These are phyloP conservation scores for Etheostoma cragini DNA, from an alignment of 2,113 vertebrate genomes.

Conservation along the genomic window DNA sequence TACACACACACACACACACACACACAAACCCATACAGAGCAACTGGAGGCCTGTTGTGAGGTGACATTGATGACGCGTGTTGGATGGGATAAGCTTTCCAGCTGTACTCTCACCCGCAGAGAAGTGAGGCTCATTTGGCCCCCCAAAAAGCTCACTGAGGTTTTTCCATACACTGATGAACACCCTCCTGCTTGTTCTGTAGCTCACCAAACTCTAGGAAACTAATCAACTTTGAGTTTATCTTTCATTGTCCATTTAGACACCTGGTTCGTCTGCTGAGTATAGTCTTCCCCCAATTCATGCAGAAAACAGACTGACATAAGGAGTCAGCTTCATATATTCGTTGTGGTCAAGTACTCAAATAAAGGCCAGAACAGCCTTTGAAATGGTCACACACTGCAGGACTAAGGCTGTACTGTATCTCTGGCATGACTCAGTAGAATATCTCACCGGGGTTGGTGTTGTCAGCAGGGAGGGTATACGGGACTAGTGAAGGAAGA, in stretches of 20 bases:
- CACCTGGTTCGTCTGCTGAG: neutral
- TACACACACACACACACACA: slow-evolving; percentile 51
- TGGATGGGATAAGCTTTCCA: slow-evolving; percentile 78
- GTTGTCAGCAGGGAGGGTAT: too few species aligned
- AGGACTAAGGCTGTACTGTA: neutral
- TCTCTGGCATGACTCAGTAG: neutral
- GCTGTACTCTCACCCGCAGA: slow-evolving; percentile 71
- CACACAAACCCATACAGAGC: slow-evolving; percentile 51
- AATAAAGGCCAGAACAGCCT: slow-evolving; percentile 11
- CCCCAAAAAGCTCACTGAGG: slow-evolving; percentile 38
- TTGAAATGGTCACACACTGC: slow-evolving; percentile 7
- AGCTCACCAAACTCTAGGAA: neutral
- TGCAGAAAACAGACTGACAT: neutral
- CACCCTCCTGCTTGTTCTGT: slow-evolving; percentile 1
- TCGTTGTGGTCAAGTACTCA: neutral
- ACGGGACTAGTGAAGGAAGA: too few species aligned
- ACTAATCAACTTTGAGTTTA: neutral
- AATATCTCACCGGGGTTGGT: slow-evolving; percentile 40
- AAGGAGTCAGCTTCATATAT: slow-evolving; percentile 10
- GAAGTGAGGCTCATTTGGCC: slow-evolving; percentile 66
- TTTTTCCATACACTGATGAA: slow-evolving; percentile 47
- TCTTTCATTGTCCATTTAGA: neutral
- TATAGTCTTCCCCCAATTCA: neutral
- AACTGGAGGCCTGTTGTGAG: slow-evolving; percentile 73
- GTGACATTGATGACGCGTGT: slow-evolving; percentile 79